Evolutionary conservation across 2,797 vertebrate species (phyloP), one percentile per base, ranked within the genome.

Genomic region (Ciconia nigra): DNA sequence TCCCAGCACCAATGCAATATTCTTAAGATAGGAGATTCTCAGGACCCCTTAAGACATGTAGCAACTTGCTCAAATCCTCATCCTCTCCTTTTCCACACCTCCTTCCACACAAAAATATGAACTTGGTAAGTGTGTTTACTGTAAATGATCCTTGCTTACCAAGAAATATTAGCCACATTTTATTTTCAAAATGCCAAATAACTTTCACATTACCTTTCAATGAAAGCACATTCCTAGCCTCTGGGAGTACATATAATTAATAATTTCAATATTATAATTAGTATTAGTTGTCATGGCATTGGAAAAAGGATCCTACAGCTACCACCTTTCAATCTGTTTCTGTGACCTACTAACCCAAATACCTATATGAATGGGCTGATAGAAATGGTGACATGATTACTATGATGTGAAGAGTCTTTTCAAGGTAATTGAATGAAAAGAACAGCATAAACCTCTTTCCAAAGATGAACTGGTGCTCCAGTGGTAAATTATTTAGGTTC

Each of bases 271-370:
- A 83, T 87, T 84, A 61, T 24, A 76, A 91, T 87, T 76, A 74
- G 92, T 16, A 90, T 26, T 81, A 91, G 93, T 87, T 93, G 78
- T 91, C 89, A 72, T 57, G 54, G 76, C 46, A 87, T 82, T 93
- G 84, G 83, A 78, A 91, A 86, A 95, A 93, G 33, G 74, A 94
- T 74, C 58, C 80, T 67, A 84, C 12, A 87, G 79, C 65, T 96
- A 89, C 73, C 81, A 91, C 70, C 76, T 82, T 85, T 94, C 93
- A 93, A 95, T 93, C 91, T 95, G 92, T 79, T 95, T 95, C 86
- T 70, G 90, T 88, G 96, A 96, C 91, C 94, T 94, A 95, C 90
- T 95, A 95, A 95, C 91, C 93, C 84, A 92, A 94, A 95, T 96
- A 96, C 71, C 82, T 90, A 71, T 22, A 81, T 93, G 90, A 95